Base-by-base conservation (phyloP, 2,888 invertebrate species). In the Hirtodrosophila alboralis region DNA sequence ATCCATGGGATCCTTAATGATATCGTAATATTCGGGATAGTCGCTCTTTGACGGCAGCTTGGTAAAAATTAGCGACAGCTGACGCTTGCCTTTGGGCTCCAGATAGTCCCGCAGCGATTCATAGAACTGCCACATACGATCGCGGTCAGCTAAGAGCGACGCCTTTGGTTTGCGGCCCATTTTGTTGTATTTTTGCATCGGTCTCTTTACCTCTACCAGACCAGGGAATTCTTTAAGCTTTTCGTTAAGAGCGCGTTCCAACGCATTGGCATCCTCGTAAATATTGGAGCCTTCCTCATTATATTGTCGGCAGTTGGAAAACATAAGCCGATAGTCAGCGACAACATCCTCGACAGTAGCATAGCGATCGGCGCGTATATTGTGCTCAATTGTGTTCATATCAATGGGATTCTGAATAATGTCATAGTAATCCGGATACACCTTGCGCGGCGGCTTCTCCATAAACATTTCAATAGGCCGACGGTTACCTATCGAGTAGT, bases 21-120 rank as follows among this genome's bases (percentile, higher is more conserved):
- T 95, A 89, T 98, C 98, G 88, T 98, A 99, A 90, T 99, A 99
- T 88, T 98, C 97, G 0, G 99, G 98, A 91, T 98, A 98, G 87
- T 98, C 96, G 90, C 91, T 93, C 92, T 97, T 97, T 38, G 96
- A 96, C 1, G 99, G 99, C 37, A 99, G 92, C 90, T 97, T 97
- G 93, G 97, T 95, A 91, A 99, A 99, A 65, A 98, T 97, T 13
- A 95, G 91, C 0, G 98, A 96, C n/a, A 99, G 91, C 88, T 97
- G 96, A n/a, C 99, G 93, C 74, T 93, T 93, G 9, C 94, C 95
- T 81, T 95, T 97, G 65, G 94, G 92, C 90, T 97, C 97, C 59
- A 95, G 94, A 89, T 95, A 97, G 89, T 98, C 98, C 66, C 96
- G 93, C 36, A 99, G 95, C 10, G 97, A 94, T 79, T 97, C 97